Evolutionary conservation across 1,140 invertebrate species (phyloP).

Genomic region (Drosophila novamexicana): DNA sequence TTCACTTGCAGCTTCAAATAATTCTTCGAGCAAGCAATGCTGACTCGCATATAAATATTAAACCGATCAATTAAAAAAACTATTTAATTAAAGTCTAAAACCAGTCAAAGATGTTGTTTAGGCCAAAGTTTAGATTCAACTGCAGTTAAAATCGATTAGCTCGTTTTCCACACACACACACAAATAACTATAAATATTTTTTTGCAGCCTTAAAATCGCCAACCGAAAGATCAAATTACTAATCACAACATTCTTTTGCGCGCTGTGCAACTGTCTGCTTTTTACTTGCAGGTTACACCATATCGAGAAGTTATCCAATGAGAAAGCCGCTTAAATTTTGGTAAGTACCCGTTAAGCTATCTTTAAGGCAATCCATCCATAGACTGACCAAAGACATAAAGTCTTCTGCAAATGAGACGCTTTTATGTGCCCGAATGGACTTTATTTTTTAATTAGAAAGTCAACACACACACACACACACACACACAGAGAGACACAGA

Average conservation of each 20-base stretch:
- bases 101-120: neutral
- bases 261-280: constrained; percentile 65
- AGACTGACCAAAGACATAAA: constrained; percentile 29
- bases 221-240: constrained; percentile 60
- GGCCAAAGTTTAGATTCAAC: constrained; percentile 1
- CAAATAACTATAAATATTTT: neutral
- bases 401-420: constrained; percentile 50
- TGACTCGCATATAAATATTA: constrained; percentile 44
- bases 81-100: neutral
- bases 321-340: constrained; percentile 84
- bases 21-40: constrained; percentile 1
- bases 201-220: constrained; percentile 46
- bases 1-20: constrained; percentile 54
- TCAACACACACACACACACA: constrained; percentile 51
- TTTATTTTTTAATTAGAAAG: constrained; percentile 79
- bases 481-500: constrained; percentile 1
- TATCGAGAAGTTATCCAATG: constrained; percentile 85
- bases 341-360: constrained; percentile 61
- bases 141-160: constrained; percentile 14
- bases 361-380: neutral
- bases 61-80: constrained; percentile 17
- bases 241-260: constrained; percentile 72
- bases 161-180: neutral
- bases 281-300: constrained; percentile 83
- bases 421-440: constrained; percentile 60